Base-by-base conservation (phyloP, 2,797 vertebrate genomes). In the Lepilemur septentrionalis region DNA sequence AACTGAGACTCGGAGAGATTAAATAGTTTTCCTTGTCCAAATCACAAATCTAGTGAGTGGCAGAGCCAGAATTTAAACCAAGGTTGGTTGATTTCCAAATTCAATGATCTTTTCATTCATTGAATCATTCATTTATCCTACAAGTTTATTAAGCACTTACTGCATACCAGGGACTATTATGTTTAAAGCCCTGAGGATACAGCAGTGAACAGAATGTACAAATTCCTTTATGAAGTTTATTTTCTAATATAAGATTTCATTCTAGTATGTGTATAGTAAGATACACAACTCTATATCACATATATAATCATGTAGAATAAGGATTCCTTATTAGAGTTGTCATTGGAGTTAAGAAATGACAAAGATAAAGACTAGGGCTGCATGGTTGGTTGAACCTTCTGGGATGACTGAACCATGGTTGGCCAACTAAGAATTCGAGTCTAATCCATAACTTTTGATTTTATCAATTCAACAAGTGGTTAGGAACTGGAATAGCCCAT, bases 281-380 rank as follows among this genome's bases (percentile, higher is more conserved):
- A 81, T n/a, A 50, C 11, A 28, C 4, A 61, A 25, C 59, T 50
- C 25, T 14, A 28, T 48, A 70, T 50, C 82, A 85, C 23, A 32
- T 67, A 69, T 75, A 4, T 90, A 72, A 43, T 85, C 12, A 92
- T 89, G 69, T 70, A 89, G 93, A 89, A 85, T 96, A 96, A 85
- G 80, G 1, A 95, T 93, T 76, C 93, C 63, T 97, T 79, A 0
- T 0, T 94, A 0, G 81, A 93, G 41, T 65, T 89, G 25, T 52
- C 83, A 57, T 4, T 80, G 22, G 48, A 89, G n/a, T 52, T 89
- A 61, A 95, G 67, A 88, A 59, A 41, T 78, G 23, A 57, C 76
- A 67, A 72, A 84, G 35, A 76, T 43, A 48, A 65, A 90, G 46
- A 55, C 43, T 30, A 50, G 48, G 22, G 15, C 20, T 41, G 22